Percentiles rank a stretch among this genome's conserved stretches.
Evolutionary conservation across 2,797 vertebrate species (phyloP).

Genomic region (Decapterus maruadsi): DNA sequence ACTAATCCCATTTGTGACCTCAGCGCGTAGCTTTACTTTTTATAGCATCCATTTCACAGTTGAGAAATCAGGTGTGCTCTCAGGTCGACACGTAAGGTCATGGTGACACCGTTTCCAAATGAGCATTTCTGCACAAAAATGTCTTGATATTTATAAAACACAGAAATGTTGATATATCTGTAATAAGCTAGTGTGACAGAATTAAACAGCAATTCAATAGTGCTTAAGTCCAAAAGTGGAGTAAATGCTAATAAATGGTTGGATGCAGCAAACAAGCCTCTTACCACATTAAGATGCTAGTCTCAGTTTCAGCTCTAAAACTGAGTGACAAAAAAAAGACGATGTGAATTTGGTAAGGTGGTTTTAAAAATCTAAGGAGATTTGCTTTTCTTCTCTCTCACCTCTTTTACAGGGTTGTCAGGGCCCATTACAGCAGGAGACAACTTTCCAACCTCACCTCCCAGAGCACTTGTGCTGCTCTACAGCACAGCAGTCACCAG

Average conservation of each 20-base stretch:
- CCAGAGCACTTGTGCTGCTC: conserved; percentile 50
- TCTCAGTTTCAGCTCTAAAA: neutral
- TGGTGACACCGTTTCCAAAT: neutral
- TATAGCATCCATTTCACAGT: neutral
- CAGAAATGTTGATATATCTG: no score
- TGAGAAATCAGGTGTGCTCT: neutral
- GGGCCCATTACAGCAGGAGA: conserved; percentile 61
- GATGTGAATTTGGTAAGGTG: conserved; percentile 1
- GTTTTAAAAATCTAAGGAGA: conserved; percentile 15
- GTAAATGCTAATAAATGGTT: no score
- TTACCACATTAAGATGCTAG: no score
- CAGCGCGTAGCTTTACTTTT: neutral
- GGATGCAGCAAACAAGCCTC: no score
- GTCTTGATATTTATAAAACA: neutral
- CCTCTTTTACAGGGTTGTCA: conserved; percentile 51
- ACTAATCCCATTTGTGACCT: neutral
- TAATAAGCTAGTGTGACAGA: no score
- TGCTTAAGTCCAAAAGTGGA: no score
- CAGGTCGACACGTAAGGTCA: neutral
- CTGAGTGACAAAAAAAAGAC: neutral
- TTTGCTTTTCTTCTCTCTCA: conserved; percentile 21
- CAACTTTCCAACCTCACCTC: conserved; percentile 56
- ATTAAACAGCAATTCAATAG: no score
- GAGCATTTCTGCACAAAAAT: neutral
- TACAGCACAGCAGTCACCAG: conserved; percentile 58